phyloP scores from a whole-genome alignment of 2,113 vertebrate genomes.

The Chamaea fasciata region DNA sequence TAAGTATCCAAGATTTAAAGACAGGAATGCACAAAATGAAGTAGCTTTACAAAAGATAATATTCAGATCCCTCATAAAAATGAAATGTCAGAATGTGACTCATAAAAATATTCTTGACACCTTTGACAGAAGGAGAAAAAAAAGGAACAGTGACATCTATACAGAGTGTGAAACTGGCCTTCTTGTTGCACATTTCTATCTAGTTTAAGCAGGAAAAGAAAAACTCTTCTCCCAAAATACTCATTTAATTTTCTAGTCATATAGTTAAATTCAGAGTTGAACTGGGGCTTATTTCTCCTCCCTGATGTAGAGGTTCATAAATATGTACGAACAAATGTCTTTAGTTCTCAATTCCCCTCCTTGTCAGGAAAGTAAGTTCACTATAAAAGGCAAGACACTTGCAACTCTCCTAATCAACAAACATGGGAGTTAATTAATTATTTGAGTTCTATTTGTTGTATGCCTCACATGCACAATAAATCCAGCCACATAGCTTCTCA shows the following conservation, averaged over 20 bases:
- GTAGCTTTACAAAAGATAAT: neutral
- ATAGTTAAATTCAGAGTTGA: neutral
- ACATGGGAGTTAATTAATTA: neutral
- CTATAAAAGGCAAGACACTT: neutral
- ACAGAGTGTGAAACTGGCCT: neutral
- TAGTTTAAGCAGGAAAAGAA: neutral
- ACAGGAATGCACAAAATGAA: neutral
- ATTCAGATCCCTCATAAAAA: neutral
- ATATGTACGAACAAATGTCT: neutral
- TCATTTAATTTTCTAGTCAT: neutral
- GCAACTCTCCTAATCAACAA: neutral
- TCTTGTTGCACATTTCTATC: neutral
- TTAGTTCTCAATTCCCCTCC: neutral
- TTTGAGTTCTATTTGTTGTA: neutral
- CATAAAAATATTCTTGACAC: neutral
- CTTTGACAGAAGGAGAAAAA: neutral
- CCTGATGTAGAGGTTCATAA: neutral
- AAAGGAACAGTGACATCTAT: neutral
- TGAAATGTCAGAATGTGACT: neutral
- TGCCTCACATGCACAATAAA: neutral
- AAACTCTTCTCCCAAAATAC: neutral
- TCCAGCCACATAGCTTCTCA: neutral
- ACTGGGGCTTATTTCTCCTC: neutral
- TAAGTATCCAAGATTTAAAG: neutral
- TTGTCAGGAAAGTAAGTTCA: neutral